Percentiles rank a stretch among this genome's conserved stretches.
phyloP scores from a whole-genome alignment of 2,888 invertebrate species.

The Pseudococcus longispinus region DNA sequence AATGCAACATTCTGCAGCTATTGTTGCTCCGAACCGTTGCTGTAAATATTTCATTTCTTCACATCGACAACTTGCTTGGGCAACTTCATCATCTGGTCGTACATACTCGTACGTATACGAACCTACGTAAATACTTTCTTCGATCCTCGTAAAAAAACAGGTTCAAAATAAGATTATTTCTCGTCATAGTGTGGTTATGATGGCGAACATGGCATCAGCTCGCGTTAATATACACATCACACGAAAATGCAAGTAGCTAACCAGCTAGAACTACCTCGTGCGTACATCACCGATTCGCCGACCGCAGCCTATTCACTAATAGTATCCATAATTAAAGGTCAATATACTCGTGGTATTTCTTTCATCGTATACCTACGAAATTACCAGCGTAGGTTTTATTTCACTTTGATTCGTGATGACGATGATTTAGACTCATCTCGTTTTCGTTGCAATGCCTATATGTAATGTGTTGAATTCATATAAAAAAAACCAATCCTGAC shows the following conservation, averaged over 20 bases:
- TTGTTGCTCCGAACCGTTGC: no score
- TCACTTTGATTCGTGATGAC: slow-evolving; percentile 6
- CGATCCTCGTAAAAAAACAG: background rate
- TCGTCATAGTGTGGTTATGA: background rate
- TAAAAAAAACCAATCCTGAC: background rate
- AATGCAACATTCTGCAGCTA: no score
- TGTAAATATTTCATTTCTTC: background rate
- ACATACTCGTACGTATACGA: background rate
- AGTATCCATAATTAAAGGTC: slow-evolving; percentile 36
- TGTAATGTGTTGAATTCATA: background rate
- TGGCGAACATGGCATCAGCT: background rate
- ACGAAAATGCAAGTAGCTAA: background rate
- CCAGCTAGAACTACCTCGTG: background rate
- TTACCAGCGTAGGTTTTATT: background rate
- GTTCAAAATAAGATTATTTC: background rate
- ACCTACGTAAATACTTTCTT: slow-evolving; percentile 6
- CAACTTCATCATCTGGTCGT: background rate
- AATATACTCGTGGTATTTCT: slow-evolving; percentile 31
- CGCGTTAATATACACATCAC: background rate
- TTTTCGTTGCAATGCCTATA: background rate
- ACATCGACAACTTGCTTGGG: background rate
- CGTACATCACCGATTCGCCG: background rate
- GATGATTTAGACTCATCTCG: background rate
- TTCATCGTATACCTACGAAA: background rate
- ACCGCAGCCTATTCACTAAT: background rate